Evolutionary conservation across 35 echinoderm and acorn worm species (phyloP).

Genomic region (Heliocidaris tuberculata): DNA sequence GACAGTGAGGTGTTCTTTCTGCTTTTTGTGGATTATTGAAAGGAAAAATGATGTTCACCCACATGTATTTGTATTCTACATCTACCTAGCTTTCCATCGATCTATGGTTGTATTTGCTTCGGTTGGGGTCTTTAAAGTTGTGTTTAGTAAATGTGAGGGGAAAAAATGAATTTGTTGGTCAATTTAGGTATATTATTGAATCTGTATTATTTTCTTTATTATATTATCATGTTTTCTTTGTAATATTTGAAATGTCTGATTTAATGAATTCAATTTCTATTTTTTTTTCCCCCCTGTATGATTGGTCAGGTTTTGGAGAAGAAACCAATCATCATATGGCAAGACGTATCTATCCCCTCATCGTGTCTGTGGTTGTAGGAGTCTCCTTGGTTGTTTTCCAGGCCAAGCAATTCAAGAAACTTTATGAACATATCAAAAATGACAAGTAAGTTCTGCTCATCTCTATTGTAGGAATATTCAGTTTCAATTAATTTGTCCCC

Average conservation of each 20-base stretch:
- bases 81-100: too few relatives aligned
- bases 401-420: conserved; percentile 87
- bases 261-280: conserved; percentile 52
- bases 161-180: not conserved
- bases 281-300: conserved; percentile 69
- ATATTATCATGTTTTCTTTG: too few relatives aligned
- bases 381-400: conserved; percentile 81
- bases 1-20: too few relatives aligned
- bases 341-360: conserved; percentile 78
- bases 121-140: too few relatives aligned
- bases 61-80: too few relatives aligned
- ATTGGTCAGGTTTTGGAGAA: conserved; percentile 79
- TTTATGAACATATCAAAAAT: conserved; percentile 99
- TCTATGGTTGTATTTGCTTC: too few relatives aligned
- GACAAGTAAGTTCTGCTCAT: conserved; percentile 82
- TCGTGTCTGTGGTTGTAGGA: conserved; percentile 59
- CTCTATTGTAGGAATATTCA: not conserved
- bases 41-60: too few relatives aligned
- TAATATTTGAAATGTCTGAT: too few relatives aligned
- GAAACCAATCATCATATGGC: conserved; percentile 65
- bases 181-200: not conserved
- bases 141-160: too few relatives aligned
- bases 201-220: too few relatives aligned
- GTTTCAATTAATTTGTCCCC: too few relatives aligned
- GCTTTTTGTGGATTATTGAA: too few relatives aligned